Percentiles rank a stretch among this genome's conserved stretches.
Conservation (phyloP, 2,113 vertebrate species). For the Cyprinodon tularosa region DNA sequence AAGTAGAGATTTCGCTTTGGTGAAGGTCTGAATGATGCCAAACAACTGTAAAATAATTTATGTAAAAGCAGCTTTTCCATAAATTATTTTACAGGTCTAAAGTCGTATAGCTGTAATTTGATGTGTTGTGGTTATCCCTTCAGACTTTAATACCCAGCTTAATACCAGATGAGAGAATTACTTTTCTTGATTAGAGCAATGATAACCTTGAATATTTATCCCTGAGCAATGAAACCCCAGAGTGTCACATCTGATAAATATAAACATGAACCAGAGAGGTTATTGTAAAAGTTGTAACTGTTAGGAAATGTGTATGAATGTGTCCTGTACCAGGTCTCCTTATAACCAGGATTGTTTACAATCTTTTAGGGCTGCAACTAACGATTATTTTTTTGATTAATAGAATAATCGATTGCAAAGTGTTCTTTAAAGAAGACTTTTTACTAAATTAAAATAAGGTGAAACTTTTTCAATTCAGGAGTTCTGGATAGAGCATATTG, state of each 20-base stretch:
- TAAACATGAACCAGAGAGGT: neutral
- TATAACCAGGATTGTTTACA: neutral
- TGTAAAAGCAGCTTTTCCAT: neutral
- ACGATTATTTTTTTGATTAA: no score
- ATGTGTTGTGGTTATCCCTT: neutral
- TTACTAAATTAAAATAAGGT: no score
- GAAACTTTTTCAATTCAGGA: no score
- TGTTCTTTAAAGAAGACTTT: no score
- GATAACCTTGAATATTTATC: no score
- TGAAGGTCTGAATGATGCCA: neutral
- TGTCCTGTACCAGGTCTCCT: neutral
- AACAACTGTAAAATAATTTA: neutral
- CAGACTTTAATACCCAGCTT: neutral
- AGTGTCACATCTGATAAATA: neutral
- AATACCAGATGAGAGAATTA: conserved; percentile 2
- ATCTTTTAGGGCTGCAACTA: no score
- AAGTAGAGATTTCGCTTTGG: conserved; percentile 6
- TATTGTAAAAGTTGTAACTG: no score
- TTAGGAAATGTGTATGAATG: neutral
- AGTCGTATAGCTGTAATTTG: neutral
- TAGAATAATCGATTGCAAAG: no score
- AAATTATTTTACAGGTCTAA: neutral
- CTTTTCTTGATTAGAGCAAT: neutral
- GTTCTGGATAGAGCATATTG: no score
- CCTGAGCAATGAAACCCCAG: neutral